These are phyloP conservation scores for Leptinotarsa rubiginosa DNA, from an alignment of 2,888 invertebrate species.

Conservation along the genomic window DNA sequence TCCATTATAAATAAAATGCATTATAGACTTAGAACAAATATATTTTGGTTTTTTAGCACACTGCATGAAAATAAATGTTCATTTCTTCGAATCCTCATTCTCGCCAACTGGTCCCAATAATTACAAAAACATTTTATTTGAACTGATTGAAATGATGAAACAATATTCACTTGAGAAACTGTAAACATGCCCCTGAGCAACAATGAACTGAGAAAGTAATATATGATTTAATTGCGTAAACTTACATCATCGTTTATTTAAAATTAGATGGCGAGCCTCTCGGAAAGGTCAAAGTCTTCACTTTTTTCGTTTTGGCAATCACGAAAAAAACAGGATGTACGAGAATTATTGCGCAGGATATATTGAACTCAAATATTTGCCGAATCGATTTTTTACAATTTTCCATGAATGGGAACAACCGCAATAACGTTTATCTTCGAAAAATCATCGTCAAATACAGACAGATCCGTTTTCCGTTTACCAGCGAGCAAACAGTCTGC, in stretches of 20 bases:
- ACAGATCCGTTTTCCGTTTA: neutral
- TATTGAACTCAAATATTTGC: constrained; percentile 43
- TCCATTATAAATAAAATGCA: too few relatives aligned
- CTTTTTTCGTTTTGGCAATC: constrained; percentile 17
- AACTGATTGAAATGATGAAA: too few relatives aligned
- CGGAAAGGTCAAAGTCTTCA: constrained; percentile 13
- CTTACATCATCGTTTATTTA: constrained; percentile 13
- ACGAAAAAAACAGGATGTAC: constrained; percentile 18
- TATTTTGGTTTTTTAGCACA: too few relatives aligned
- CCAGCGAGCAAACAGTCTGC: neutral
- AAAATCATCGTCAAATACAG: constrained; percentile 14
- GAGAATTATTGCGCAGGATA: neutral
- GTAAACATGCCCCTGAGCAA: constrained; percentile 4
- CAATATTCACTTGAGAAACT: neutral
- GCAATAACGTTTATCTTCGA: constrained; percentile 2
- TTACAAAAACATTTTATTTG: too few relatives aligned
- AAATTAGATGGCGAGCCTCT: constrained; percentile 2
- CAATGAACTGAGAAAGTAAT: constrained; percentile 1
- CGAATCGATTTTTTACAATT: constrained; percentile 28
- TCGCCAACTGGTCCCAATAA: too few relatives aligned
- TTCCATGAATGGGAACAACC: neutral
- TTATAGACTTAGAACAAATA: too few relatives aligned
- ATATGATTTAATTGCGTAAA: neutral
- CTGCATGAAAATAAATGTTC: too few relatives aligned
- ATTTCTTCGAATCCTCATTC: too few relatives aligned